Conservation (phyloP, 2,888 invertebrate species). For the Nebria salina region DNA sequence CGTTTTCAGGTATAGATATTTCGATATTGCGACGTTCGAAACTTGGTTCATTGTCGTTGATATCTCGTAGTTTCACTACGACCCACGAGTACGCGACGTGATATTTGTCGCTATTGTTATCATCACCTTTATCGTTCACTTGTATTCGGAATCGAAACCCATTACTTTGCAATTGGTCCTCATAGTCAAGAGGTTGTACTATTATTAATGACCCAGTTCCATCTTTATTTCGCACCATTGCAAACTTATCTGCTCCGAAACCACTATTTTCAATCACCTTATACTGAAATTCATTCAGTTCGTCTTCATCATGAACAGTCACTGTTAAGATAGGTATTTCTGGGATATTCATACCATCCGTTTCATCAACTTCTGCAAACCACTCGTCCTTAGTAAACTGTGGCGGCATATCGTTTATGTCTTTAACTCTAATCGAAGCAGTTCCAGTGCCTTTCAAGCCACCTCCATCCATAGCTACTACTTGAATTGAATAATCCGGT, state of each 20-base stretch:
- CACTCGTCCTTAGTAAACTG: conserved; percentile 96
- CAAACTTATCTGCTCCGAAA: conserved; percentile 95
- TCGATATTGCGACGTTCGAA: conserved; percentile 94
- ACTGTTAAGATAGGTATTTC: conserved; percentile 95
- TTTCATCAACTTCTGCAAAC: conserved; percentile 96
- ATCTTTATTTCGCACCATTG: conserved; percentile 95
- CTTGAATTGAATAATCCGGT: conserved; percentile 97
- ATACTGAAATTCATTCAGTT: conserved; percentile 96
- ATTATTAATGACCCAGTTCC: conserved; percentile 95
- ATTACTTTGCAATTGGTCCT: conserved; percentile 93
- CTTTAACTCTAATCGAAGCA: conserved; percentile 93
- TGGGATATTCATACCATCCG: conserved; percentile 89
- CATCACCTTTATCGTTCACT: conserved; percentile 94
- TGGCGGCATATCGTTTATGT: conserved; percentile 98
- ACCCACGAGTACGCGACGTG: conserved; percentile 97
- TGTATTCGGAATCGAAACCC: conserved; percentile 95
- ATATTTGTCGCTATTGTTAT: conserved; percentile 96
- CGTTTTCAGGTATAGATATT: conserved; percentile 91
- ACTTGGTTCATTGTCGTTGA: conserved; percentile 97
- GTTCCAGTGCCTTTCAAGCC: conserved; percentile 96
- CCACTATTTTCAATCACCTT: conserved; percentile 94
- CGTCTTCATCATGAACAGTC: conserved; percentile 95
- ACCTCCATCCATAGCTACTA: conserved; percentile 95
- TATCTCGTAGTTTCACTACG: conserved; percentile 90
- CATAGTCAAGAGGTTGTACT: conserved; percentile 94